phyloP scores from a whole-genome alignment of 2,888 invertebrate species.

The Machimus rusticus region DNA sequence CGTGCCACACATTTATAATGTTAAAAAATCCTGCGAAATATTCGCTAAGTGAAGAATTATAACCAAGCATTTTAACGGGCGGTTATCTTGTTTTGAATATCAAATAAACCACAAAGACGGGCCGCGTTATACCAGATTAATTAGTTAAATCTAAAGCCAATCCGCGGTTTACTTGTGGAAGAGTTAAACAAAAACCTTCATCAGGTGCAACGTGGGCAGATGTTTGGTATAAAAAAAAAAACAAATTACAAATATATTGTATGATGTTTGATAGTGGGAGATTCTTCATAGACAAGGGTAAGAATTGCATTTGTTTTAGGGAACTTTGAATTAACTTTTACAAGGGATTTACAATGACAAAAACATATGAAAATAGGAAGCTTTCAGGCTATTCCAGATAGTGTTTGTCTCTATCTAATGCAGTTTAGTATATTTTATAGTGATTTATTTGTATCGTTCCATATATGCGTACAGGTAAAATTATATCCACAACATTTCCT shows the following conservation, averaged over 20 bases:
- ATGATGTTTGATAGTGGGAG: no score
- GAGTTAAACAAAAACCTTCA: neutral
- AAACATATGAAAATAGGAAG: neutral
- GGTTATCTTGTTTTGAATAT: neutral
- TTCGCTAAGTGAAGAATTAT: neutral
- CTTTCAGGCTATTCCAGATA: neutral
- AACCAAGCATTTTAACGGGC: neutral
- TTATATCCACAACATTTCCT: no score
- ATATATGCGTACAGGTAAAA: no score
- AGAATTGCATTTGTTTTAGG: neutral
- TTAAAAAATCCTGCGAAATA: neutral
- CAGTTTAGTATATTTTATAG: no score
- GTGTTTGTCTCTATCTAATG: neutral
- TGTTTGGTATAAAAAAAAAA: neutral
- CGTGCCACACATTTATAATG: neutral
- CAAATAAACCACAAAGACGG: neutral
- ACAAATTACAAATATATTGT: no score
- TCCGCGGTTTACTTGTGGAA: neutral
- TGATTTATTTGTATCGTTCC: neutral
- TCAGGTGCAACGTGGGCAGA: neutral
- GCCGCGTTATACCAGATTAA: neutral
- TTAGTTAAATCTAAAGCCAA: neutral
- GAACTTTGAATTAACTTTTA: neutral
- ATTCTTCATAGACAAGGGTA: neutral
- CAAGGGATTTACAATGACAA: neutral